Conservation (phyloP, 2,888 invertebrate genomes). For the Torymus tubicola region DNA sequence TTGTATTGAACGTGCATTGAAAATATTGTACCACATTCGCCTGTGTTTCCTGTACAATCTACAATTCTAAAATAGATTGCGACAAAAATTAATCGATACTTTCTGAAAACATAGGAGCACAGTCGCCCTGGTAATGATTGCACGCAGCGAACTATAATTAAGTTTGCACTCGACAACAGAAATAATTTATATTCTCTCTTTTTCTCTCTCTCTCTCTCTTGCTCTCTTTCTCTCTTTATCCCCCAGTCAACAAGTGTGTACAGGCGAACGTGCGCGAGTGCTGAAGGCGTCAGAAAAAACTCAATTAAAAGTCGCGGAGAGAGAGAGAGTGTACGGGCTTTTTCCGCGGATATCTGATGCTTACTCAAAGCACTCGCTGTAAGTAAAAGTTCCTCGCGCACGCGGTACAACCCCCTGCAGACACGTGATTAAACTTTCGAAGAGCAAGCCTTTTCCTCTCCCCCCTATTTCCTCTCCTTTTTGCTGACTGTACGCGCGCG, state of each 20-base stretch:
- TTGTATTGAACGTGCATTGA: too few species aligned
- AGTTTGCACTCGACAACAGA: slow-evolving; percentile 6
- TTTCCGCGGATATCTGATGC: slow-evolving; percentile 25
- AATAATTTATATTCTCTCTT: slow-evolving; percentile 24
- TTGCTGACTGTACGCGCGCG: neutral
- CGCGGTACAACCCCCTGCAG: slow-evolving; percentile 7
- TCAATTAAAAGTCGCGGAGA: slow-evolving; percentile 41
- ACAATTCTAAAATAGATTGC: too few species aligned
- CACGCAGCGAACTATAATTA: slow-evolving; percentile 7
- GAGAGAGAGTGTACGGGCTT: neutral
- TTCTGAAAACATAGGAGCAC: too few species aligned
- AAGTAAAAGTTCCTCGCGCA: slow-evolving; percentile 16
- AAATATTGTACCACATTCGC: too few species aligned
- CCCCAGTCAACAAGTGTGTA: slow-evolving; percentile 18
- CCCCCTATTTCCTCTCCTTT: neutral
- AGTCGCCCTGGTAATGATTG: too few species aligned
- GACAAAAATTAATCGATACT: too few species aligned
- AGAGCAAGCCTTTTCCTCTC: slow-evolving; percentile 9
- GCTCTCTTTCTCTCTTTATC: too few species aligned
- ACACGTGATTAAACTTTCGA: slow-evolving; percentile 53
- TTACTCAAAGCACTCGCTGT: neutral
- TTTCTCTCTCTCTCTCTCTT: too few species aligned
- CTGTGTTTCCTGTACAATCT: too few species aligned
- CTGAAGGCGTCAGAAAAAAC: slow-evolving; percentile 10
- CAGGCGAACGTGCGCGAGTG: neutral